Evolutionary conservation across 2,888 invertebrate genomes (phyloP).

Genomic region (Digitonthophagus gazella): DNA sequence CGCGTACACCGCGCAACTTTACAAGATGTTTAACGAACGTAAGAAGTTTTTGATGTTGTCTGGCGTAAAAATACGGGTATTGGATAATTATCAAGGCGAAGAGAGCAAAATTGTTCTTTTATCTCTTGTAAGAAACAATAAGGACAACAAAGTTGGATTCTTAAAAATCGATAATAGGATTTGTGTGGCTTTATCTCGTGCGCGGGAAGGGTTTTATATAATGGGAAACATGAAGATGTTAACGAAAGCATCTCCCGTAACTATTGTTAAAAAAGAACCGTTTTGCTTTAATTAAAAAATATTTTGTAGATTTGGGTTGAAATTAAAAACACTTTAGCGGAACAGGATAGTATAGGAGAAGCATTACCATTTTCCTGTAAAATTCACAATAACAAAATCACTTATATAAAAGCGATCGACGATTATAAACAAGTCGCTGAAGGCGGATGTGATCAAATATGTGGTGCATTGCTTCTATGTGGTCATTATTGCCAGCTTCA

Average conservation of each 20-base stretch:
- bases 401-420: conserved; percentile 44
- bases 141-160: conserved; percentile 67
- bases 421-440: conserved; percentile 57
- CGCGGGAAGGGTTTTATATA: conserved; percentile 69
- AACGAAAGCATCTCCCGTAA: conserved; percentile 51
- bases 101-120: conserved; percentile 76
- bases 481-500: conserved; percentile 61
- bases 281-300: too few relatives aligned
- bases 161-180: too few relatives aligned
- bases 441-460: conserved; percentile 62
- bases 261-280: conserved; percentile 15
- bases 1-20: conserved; percentile 70
- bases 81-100: conserved; percentile 81
- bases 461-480: conserved; percentile 56
- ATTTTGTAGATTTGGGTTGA: conserved; percentile 57
- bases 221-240: conserved; percentile 69
- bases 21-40: conserved; percentile 55
- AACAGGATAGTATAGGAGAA: conserved; percentile 56
- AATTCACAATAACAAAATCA: conserved; percentile 51
- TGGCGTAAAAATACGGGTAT: conserved; percentile 62
- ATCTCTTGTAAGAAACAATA: conserved; percentile 76
- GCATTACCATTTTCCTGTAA: conserved; percentile 55
- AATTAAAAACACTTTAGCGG: conserved; percentile 53
- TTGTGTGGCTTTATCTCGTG: too few relatives aligned
- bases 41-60: conserved; percentile 42